Percentiles rank a stretch among this genome's conserved stretches.
Conservation (phyloP, 2,797 vertebrate species). For the Anabas testudineus region DNA sequence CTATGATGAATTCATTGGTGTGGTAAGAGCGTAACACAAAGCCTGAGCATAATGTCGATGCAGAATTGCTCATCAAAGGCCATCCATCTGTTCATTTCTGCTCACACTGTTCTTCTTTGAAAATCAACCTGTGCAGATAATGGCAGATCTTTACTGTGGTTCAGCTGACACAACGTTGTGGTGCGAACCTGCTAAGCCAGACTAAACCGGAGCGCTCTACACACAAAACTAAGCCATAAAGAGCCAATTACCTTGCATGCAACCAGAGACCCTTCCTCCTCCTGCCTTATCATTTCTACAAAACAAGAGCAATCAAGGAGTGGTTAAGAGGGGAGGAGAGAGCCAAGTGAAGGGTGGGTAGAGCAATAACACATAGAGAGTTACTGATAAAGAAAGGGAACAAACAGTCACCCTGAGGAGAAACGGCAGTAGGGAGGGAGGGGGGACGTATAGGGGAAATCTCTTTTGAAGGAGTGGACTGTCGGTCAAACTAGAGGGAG, state of each 20-base stretch:
- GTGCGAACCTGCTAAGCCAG: slow-evolving; percentile 37
- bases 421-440: slow-evolving; percentile 40
- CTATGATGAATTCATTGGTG: not conserved
- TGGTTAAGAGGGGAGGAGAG: slow-evolving; percentile 48
- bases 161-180: slow-evolving; percentile 2
- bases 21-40: not conserved
- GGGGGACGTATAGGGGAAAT: slow-evolving; percentile 66
- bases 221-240: slow-evolving; percentile 59
- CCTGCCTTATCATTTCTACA: slow-evolving; percentile 56
- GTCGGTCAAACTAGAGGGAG: slow-evolving; percentile 63
- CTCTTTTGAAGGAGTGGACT: slow-evolving; percentile 69
- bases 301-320: slow-evolving; percentile 66
- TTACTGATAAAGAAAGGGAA: slow-evolving; percentile 63
- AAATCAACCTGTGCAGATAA: slow-evolving; percentile 19
- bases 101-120: slow-evolving; percentile 21
- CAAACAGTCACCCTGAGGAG: slow-evolving; percentile 61
- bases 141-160: slow-evolving; percentile 21
- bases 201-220: slow-evolving; percentile 42
- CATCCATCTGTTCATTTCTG: slow-evolving; percentile 29
- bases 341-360: slow-evolving; percentile 52
- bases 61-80: slow-evolving; percentile 22
- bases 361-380: slow-evolving; percentile 53
- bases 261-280: slow-evolving; percentile 58
- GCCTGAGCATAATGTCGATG: not conserved
- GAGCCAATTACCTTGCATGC: slow-evolving; percentile 67